Evolutionary conservation across 2,888 invertebrate species (phyloP), one percentile per base, ranked within the genome.

Genomic region (Epinotia brunnichana): DNA sequence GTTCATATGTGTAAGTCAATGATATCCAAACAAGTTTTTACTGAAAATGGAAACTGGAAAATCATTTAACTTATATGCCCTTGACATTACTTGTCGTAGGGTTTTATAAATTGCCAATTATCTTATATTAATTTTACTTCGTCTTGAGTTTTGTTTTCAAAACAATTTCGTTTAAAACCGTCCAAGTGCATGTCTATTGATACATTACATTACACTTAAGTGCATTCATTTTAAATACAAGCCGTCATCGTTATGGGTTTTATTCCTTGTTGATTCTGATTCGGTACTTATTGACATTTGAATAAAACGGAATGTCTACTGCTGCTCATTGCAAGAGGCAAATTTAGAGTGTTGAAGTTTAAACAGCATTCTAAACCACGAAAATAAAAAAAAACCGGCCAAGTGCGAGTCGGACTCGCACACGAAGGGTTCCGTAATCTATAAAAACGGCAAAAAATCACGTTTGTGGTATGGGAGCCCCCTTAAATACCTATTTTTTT

Each of bases 1-100:
- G 76, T 80, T 77, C 79, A 83, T 83, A 81, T 80, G 79, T 83
- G 80, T 80, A 81, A 77, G 80, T 81, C 77, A 82, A 77, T 82
- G 80, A 80, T 85, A 84, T 84, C 82, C 77, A 79, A 85, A 87
- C 89, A 81, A 86, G 90, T 91, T 89, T 87, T 88, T 88, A 87
- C 92, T 92, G 92, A 92, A 92, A 92, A 92, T 91, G 92, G 91
- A 90, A 92, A 91, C 91, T 91, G 85, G 92, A 86, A 91, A 92
- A 91, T 87, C 77, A 81, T 82, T 85, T 81, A 81, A 78, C 80
- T 79, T 79, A 80, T 78, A 80, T 87, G 87, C 78, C 91, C 91
- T 92, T 92, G 91, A 81, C 88, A 90, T 91, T 90, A 87, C 86
- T 84, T 83, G 83, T 80, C 81, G 74, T 72, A 24, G 71, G 75